These are phyloP conservation scores for Diarsia rubi DNA, from an alignment of 2,888 invertebrate genomes.

Conservation along the genomic window DNA sequence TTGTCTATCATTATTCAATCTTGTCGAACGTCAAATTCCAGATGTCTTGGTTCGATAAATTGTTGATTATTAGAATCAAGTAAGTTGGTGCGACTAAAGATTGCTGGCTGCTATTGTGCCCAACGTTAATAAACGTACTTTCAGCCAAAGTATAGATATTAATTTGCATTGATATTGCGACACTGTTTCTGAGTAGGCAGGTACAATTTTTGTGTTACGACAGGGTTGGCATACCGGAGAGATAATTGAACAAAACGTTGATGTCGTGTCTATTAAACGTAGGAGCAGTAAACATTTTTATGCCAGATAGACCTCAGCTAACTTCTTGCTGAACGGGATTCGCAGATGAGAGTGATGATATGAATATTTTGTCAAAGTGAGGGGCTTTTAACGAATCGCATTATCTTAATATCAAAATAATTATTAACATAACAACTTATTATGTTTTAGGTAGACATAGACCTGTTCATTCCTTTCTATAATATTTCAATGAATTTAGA, in stretches of 20 bases:
- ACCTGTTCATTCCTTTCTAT: too few relatives aligned
- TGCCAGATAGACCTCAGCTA: too few relatives aligned
- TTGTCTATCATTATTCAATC: constrained; percentile 79
- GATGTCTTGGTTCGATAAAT: constrained; percentile 60
- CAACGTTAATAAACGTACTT: constrained; percentile 58
- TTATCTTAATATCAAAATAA: neutral
- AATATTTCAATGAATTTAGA: neutral
- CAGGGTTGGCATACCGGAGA: constrained; percentile 16
- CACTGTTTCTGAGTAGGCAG: constrained; percentile 27
- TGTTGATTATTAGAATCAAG: constrained; percentile 67
- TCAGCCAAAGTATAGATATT: constrained; percentile 43
- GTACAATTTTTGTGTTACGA: constrained; percentile 34
- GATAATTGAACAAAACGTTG: constrained; percentile 18
- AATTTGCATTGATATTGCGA: constrained; percentile 50
- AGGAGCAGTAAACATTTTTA: neutral
- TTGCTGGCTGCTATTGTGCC: constrained; percentile 49
- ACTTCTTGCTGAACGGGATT: neutral
- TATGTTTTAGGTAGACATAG: neutral
- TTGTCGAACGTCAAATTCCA: constrained; percentile 62
- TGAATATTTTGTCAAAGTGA: neutral
- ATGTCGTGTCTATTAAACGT: neutral
- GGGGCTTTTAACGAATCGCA: neutral
- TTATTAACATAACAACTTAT: neutral
- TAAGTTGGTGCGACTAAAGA: constrained; percentile 18
- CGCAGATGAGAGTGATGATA: neutral